These are phyloP conservation scores for Drosophila nigrodunni DNA, from an alignment of 1,140 invertebrate species.

Conservation along the genomic window DNA sequence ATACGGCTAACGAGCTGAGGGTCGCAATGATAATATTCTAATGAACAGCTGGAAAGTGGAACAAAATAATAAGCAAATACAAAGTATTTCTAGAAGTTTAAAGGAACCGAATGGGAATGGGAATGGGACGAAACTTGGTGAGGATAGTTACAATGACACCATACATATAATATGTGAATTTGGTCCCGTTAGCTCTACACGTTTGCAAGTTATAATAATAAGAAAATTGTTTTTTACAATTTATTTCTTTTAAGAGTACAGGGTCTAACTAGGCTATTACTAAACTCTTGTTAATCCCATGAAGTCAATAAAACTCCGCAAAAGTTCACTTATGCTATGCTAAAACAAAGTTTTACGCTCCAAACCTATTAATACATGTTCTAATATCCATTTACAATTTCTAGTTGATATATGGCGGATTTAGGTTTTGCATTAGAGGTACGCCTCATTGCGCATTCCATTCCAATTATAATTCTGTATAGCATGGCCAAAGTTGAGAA, in stretches of 20 bases:
- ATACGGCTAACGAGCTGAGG: conserved; percentile 48
- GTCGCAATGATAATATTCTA: conserved; percentile 41
- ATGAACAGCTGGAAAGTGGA: conserved; percentile 63
- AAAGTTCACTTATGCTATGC: neutral
- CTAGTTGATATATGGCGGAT: conserved; percentile 17
- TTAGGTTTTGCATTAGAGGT: conserved; percentile 33
- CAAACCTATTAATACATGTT: neutral
- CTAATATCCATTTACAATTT: neutral
- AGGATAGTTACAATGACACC: no score
- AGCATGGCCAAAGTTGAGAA: conserved; percentile 35
- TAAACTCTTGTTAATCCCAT: no score
- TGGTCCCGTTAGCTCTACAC: no score
- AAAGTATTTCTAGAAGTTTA: neutral
- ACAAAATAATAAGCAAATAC: conserved; percentile 21
- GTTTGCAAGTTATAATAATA: no score
- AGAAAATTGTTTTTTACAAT: no score
- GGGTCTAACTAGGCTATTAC: no score
- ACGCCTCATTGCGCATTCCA: conserved; percentile 73
- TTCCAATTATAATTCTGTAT: conserved; percentile 74
- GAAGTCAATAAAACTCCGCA: no score
- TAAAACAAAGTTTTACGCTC: neutral
- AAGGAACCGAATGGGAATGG: no score
- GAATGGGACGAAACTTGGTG: no score
- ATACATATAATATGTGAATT: no score
- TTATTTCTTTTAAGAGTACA: no score